Base-by-base conservation (phyloP, 2,113 vertebrate species). In the Falcunculus frontatus region DNA sequence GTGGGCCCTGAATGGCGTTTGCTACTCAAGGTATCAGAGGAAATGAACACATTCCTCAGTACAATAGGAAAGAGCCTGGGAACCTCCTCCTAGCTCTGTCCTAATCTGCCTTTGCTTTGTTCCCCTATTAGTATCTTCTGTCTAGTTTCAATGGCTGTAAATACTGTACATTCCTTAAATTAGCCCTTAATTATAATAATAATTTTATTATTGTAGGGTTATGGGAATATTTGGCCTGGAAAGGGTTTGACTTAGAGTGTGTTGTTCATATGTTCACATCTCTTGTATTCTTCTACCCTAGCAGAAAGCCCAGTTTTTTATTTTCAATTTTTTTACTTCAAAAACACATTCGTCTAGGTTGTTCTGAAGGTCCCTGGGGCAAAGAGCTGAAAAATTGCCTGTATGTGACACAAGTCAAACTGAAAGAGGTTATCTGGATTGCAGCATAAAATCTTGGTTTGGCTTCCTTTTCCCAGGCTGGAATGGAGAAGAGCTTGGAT, bases 191-290 rank as follows among this genome's bases (percentile, higher is more conserved):
- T 95, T 97, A 95, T 95, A 93, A 93, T 90, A 67, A 86, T 97
- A 89, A 97, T 74, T 94, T 95, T 97, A 95, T 98, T 96, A 62
- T 88, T 90, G n/a, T 97, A 96, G 94, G 37, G 72, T 85, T 92
- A 78, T 84, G 87, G 78, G 78, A 94, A 49, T 93, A 78, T 83
- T 70, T 80, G 87, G 33, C 42, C 59, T 91, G 49, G 52, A 52
- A 91, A 49, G 10, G 18, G 44, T 37, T 89, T 90, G 35, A 33
- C 16, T 79, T 92, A 64, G 47, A 62, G 27, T 47, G 7, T 80
- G 7, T 81, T 78, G 73, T 64, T 50, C 50, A 18, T 91, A 39
- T 64, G 11, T 77, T 84, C 57, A 53, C 16, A 79, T 84, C 44
- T 56, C n/a, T n/a, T 72, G 4, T 91, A 42, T 39, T 95, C 19